phyloP scores from a whole-genome alignment of 2,888 invertebrate genomes.

The Exocentrus adspersus region DNA sequence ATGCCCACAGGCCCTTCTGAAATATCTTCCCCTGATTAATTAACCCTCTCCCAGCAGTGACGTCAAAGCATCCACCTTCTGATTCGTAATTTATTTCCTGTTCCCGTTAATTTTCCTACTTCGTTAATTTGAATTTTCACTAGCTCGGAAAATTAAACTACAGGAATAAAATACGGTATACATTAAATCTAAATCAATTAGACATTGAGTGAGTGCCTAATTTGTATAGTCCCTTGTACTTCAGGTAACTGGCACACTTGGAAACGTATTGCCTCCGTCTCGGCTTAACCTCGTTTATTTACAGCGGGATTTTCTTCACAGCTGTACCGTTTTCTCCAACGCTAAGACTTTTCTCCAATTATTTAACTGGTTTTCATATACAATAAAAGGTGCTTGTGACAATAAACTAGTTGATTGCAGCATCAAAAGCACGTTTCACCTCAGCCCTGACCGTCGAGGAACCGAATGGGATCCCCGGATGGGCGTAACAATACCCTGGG shows the following conservation, averaged over 20 bases:
- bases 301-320: not conserved
- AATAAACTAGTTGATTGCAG: constrained; percentile 7
- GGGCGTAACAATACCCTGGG: constrained; percentile 22
- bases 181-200: constrained; percentile 19
- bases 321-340: too few species aligned
- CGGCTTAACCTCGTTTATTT: not conserved
- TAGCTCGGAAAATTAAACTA: constrained; percentile 17
- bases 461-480: constrained; percentile 16
- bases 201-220: constrained; percentile 13
- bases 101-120: constrained; percentile 3
- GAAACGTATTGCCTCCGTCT: not conserved
- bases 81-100: constrained; percentile 1
- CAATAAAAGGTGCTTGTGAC: constrained; percentile 7
- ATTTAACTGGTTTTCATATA: too few species aligned
- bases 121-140: constrained; percentile 8
- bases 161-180: constrained; percentile 15
- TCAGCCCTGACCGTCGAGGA: constrained; percentile 18
- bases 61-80: not conserved
- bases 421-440: constrained; percentile 20
- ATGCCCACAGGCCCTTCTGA: too few species aligned
- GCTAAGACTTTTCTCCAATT: too few species aligned
- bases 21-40: too few species aligned
- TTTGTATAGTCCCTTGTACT: not conserved
- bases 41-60: too few species aligned
- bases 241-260: not conserved